A percentile compares a stretch with the other conserved stretches of the same genome.
Evolutionary conservation across 2,113 vertebrate species (phyloP).

Genomic region (Sturnira hondurensis): DNA sequence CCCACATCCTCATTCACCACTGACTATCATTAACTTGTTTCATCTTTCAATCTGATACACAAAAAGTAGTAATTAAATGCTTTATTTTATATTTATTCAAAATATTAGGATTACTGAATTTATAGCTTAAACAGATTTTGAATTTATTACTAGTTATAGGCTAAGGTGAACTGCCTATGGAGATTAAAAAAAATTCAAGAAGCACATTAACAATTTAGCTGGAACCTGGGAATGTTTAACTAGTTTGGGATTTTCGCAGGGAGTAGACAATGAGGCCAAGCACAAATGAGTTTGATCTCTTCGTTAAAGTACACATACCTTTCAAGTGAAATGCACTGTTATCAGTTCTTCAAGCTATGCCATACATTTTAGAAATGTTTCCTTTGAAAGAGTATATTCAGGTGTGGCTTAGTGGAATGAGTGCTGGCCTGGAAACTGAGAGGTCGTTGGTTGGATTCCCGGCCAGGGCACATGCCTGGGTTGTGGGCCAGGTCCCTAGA

Average conservation of each 20-base stretch:
- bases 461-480: too few relatives aligned
- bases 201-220: background rate
- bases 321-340: background rate
- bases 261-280: background rate
- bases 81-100: conserved; percentile 35
- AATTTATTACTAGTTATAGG: conserved; percentile 8
- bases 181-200: conserved; percentile 15
- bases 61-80: background rate
- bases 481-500: too few relatives aligned
- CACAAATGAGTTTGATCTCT: background rate
- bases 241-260: background rate
- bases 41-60: background rate
- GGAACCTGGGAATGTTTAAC: background rate
- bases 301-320: background rate
- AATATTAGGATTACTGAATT: background rate
- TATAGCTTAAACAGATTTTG: conserved; percentile 17
- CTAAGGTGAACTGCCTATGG: conserved; percentile 4
- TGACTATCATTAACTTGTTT: background rate
- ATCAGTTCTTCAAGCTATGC: background rate
- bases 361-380: background rate
- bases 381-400: background rate
- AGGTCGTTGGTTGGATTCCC: too few relatives aligned
- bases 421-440: too few relatives aligned
- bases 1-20: background rate
- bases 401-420: too few relatives aligned